Conservation (phyloP, 1,140 invertebrate species). For the Drosophila santomea region DNA sequence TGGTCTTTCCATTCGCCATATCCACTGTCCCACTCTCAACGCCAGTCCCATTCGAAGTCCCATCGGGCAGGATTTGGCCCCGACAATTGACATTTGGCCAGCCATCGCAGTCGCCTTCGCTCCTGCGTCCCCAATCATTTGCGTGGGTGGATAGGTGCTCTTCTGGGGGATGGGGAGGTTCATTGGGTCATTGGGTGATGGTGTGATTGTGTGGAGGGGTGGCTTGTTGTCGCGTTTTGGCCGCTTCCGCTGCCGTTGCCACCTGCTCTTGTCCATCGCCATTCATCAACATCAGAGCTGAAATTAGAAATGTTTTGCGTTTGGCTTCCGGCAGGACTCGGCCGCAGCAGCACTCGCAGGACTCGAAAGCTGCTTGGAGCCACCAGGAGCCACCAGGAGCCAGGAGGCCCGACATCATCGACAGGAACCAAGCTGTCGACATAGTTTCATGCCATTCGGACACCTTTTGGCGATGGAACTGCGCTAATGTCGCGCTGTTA, state of each 20-base stretch:
- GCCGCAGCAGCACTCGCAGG: conserved; percentile 13
- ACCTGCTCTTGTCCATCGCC: conserved; percentile 65
- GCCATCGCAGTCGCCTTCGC: conserved; percentile 37
- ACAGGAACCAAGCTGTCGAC: conserved; percentile 40
- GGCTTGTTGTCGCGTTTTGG: conserved; percentile 70
- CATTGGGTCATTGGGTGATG: background rate
- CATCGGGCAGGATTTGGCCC: conserved; percentile 19
- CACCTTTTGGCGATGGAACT: conserved; percentile 42
- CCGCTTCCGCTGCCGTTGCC: conserved; percentile 61
- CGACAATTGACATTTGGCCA: conserved; percentile 61
- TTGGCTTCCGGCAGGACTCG: conserved; percentile 46
- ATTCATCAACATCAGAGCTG: conserved; percentile 70
- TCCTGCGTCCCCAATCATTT: conserved; percentile 59
- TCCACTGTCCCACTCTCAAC: conserved; percentile 12
- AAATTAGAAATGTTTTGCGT: conserved; percentile 75
- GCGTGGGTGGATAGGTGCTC: conserved; percentile 12
- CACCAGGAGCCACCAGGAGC: background rate
- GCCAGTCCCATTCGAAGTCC: conserved; percentile 23
- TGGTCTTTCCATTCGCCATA: conserved; percentile 22
- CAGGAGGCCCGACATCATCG: conserved; percentile 32
- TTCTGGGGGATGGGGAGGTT: no score
- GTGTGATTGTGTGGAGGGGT: background rate
- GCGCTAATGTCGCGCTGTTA: conserved; percentile 68
- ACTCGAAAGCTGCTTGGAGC: conserved; percentile 4
- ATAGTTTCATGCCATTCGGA: conserved; percentile 62